Evolutionary conservation across 2,797 vertebrate species (phyloP).

Genomic region (Distichodus sexfasciatus): DNA sequence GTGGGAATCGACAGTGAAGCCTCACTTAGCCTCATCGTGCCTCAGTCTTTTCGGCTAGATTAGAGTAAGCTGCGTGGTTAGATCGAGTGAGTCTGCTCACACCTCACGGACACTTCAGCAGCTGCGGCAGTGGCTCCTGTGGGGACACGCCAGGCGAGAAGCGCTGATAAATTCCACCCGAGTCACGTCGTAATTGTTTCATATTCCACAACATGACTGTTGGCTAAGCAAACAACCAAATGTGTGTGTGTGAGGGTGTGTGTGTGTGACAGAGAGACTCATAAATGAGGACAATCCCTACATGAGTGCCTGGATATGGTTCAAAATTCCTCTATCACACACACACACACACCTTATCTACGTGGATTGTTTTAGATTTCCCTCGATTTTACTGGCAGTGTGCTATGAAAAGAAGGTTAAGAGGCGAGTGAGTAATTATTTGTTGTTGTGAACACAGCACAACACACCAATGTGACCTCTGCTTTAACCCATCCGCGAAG

Average conservation of each 20-base stretch:
- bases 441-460: no score
- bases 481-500: no score
- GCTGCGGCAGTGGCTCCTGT: not conserved
- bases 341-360: slow-evolving; percentile 1
- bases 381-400: not conserved
- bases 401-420: not conserved
- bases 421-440: no score
- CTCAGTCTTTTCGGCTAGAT: slow-evolving; percentile 6
- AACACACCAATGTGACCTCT: no score
- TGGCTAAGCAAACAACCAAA: slow-evolving; percentile 56
- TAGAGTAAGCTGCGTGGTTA: slow-evolving; percentile 19
- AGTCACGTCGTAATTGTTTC: slow-evolving; percentile 69
- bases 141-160: slow-evolving; percentile 11
- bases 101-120: slow-evolving; percentile 1
- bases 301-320: slow-evolving; percentile 50
- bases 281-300: slow-evolving; percentile 57
- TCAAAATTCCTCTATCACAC: slow-evolving; percentile 24
- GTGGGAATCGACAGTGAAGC: not conserved
- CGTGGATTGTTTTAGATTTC: slow-evolving; percentile 21
- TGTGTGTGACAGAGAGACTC: slow-evolving; percentile 22
- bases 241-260: slow-evolving; percentile 21
- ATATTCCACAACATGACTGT: slow-evolving; percentile 57
- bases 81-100: not conserved
- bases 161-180: slow-evolving; percentile 59
- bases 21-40: not conserved